Evolutionary conservation across 2,888 invertebrate genomes (phyloP), one percentile per base, ranked within the genome.

Genomic region (Pandemis corylana): DNA sequence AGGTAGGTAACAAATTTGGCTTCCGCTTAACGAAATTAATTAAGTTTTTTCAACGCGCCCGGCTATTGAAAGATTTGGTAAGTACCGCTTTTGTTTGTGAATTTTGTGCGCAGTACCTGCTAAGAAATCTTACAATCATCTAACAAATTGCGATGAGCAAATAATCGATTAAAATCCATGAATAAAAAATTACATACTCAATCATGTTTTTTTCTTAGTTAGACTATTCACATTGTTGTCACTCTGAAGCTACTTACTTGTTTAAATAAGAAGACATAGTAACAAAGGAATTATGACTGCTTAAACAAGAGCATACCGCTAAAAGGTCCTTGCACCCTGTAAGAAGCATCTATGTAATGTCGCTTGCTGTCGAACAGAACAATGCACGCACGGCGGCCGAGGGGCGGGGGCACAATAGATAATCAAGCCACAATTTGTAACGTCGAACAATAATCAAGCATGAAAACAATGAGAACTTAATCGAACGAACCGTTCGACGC

Each of bases 1-100:
- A 91, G 67, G 75, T 92, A 91, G 67, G 75, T 71, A 91, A 91
- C 90, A 91, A 91, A 88, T 91, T 87, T 81, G 85, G 84, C 83
- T 90, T 89, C 87, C 83, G 86, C 84, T 83, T 87, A 84, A 83
- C 80, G 77, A 80, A 87, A 88, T 90, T 89, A 90, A 90, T 90
- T 89, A 85, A 83, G 84, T 86, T 87, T 83, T 80, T 79, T 77
- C 84, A 82, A 76, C 77, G 76, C 75, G 72, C 76, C 72, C 76
- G 68, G 67, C n/a, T 53, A 49, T 71, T 63, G 61, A 53, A 75
- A 53, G 67, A 75, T 71, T 75, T 67, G 70, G 28, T 44, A 70
- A 66, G 41, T 66, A 44, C 44, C 20, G 67, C 20, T 51, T 62
- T 63, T 71, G 67, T 71, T 72, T 62, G 62, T 28, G 9, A 6